These are phyloP conservation scores for Oryzias sinensis DNA, from an alignment of 2,797 vertebrate genomes.

Conservation along the genomic window DNA sequence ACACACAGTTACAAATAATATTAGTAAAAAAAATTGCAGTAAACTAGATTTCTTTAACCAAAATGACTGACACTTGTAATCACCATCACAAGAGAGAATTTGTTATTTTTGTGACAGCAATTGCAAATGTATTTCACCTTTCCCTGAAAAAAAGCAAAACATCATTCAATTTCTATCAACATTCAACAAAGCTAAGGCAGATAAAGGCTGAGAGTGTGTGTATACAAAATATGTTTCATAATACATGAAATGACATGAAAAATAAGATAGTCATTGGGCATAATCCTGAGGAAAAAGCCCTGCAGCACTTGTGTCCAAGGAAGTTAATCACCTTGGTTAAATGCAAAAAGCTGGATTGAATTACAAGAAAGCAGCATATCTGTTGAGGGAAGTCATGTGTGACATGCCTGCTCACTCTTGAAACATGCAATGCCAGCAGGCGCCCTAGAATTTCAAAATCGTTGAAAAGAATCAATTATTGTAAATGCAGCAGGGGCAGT, in stretches of 20 bases:
- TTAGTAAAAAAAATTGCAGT: too few relatives aligned
- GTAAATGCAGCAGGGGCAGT: constrained; percentile 78
- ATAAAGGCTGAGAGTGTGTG: constrained; percentile 10
- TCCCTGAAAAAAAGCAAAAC: not conserved
- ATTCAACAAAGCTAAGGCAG: constrained; percentile 4
- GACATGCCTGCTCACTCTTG: constrained; percentile 70
- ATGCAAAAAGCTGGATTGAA: constrained; percentile 64
- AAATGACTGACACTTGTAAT: too few relatives aligned
- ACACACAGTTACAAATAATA: too few relatives aligned
- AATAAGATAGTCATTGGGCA: constrained; percentile 23
- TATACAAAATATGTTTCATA: constrained; percentile 20
- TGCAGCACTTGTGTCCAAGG: constrained; percentile 45
- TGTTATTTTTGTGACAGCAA: too few relatives aligned
- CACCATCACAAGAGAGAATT: too few relatives aligned
- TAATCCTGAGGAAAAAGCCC: constrained; percentile 44
- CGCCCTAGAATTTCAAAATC: constrained; percentile 69
- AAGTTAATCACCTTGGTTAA: constrained; percentile 68
- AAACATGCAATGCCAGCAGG: constrained; percentile 71
- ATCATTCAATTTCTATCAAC: not conserved
- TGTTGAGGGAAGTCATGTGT: constrained; percentile 69
- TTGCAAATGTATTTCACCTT: not conserved
- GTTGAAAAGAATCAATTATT: constrained; percentile 86
- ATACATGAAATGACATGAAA: constrained; percentile 38
- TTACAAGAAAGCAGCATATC: constrained; percentile 70
- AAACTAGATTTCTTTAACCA: too few relatives aligned